Percentiles rank a stretch among this genome's conserved stretches.
phyloP scores from a whole-genome alignment of 2,888 invertebrate genomes.

The Ctena decussata region DNA sequence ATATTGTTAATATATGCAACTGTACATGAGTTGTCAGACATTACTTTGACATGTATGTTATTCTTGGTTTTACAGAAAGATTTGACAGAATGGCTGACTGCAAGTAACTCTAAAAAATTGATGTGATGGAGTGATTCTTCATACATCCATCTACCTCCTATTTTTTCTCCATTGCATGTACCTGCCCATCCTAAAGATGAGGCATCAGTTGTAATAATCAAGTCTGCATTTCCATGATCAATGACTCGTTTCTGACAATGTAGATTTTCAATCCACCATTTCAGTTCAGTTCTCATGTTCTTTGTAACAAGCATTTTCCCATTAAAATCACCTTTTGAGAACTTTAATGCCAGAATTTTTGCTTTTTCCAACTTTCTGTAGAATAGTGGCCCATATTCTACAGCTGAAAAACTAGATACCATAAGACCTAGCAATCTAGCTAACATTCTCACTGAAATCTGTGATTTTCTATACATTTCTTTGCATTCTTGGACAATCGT shows the following conservation, averaged over 20 bases:
- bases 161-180: not conserved
- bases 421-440: constrained; percentile 8
- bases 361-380: not conserved
- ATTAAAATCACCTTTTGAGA: constrained; percentile 11
- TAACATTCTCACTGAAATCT: no score
- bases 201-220: constrained; percentile 19
- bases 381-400: constrained; percentile 25
- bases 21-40: constrained; percentile 45
- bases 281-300: not conserved
- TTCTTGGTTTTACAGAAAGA: constrained; percentile 9
- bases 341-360: not conserved
- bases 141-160: constrained; percentile 28
- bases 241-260: not conserved
- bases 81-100: constrained; percentile 33
- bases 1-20: constrained; percentile 44
- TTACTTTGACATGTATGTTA: constrained; percentile 39
- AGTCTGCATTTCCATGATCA: not conserved
- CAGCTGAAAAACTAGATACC: constrained; percentile 18
- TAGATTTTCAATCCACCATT: constrained; percentile 27
- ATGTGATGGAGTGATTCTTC: constrained; percentile 36
- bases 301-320: not conserved
- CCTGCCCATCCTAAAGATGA: constrained; percentile 15
- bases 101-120: constrained; percentile 48
- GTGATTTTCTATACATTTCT: no score
- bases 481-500: not conserved